Conservation (phyloP, 2,113 vertebrate genomes). For the Laticauda laticaudata region DNA sequence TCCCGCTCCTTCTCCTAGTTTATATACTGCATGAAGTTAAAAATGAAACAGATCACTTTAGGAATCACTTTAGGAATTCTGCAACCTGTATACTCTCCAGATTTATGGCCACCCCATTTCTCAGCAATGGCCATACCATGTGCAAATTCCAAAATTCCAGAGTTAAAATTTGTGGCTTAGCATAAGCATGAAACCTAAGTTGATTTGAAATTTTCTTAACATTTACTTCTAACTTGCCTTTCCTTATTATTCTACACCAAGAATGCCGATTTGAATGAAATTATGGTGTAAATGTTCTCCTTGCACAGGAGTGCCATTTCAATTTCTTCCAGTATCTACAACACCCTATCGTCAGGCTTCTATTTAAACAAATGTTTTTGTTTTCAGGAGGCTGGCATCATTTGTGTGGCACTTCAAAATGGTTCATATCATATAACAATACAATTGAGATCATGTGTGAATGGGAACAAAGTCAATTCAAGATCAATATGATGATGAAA, state of each 20-base stretch:
- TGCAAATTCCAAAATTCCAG: background rate
- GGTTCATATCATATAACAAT: background rate
- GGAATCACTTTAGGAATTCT: background rate
- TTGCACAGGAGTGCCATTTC: background rate
- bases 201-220: background rate
- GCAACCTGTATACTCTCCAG: background rate
- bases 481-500: slow-evolving; percentile 44
- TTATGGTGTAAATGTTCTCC: background rate
- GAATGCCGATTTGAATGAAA: background rate
- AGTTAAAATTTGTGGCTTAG: background rate
- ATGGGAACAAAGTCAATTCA: background rate
- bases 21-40: background rate
- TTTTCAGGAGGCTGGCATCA: background rate
- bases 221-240: background rate
- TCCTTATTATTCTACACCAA: background rate
- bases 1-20: background rate
- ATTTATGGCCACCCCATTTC: background rate
- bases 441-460: slow-evolving; percentile 1
- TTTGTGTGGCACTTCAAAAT: background rate
- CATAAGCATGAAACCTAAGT: background rate
- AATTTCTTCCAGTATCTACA: background rate
- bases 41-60: background rate
- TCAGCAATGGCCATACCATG: background rate
- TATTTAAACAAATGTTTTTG: background rate
- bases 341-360: background rate